Percentiles rank a stretch among this genome's conserved stretches.
Evolutionary conservation across 2,888 invertebrate genomes (phyloP).

Genomic region (Pyrgus malvae): DNA sequence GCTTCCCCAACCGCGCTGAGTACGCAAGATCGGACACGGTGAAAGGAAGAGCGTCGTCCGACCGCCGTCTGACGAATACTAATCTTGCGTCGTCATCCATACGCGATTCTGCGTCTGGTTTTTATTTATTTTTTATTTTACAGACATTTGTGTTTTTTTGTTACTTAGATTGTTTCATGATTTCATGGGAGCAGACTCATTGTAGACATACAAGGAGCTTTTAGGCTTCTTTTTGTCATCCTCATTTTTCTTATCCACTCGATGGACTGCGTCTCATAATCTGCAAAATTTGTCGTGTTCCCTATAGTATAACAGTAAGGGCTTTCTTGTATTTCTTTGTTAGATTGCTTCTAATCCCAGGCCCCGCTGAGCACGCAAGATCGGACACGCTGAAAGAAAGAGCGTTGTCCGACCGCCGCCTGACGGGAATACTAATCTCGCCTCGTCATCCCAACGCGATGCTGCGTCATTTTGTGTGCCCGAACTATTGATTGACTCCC

Average conservation of each 20-base stretch:
- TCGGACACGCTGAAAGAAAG: conserved; percentile 14
- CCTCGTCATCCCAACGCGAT: conserved; percentile 7
- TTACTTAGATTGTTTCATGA: too few relatives aligned
- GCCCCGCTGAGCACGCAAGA: background rate
- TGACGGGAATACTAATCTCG: conserved; percentile 20
- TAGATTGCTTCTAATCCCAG: background rate
- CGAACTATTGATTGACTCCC: too few relatives aligned
- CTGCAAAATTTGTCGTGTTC: background rate
- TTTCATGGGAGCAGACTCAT: too few relatives aligned
- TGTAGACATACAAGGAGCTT: too few relatives aligned
- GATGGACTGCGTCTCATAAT: background rate
- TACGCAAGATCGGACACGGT: background rate
- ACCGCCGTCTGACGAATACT: conserved; percentile 12
- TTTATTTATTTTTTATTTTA: too few relatives aligned
- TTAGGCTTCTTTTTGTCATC: too few relatives aligned
- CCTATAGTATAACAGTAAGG: too few relatives aligned
- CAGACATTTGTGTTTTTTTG: too few relatives aligned
- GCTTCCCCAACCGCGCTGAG: background rate
- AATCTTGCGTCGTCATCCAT: conserved; percentile 13
- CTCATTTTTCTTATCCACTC: too few relatives aligned
- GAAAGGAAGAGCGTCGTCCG: conserved; percentile 23
- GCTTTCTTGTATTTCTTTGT: too few relatives aligned
- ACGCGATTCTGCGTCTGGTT: conserved; percentile 11
- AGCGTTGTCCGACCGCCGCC: conserved; percentile 13
- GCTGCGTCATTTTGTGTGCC: too few relatives aligned